Evolutionary conservation across 23 tunicate genomes (phyloP), one percentile per base, ranked within the genome.

Genomic region (Clavelina lepadiformis): DNA sequence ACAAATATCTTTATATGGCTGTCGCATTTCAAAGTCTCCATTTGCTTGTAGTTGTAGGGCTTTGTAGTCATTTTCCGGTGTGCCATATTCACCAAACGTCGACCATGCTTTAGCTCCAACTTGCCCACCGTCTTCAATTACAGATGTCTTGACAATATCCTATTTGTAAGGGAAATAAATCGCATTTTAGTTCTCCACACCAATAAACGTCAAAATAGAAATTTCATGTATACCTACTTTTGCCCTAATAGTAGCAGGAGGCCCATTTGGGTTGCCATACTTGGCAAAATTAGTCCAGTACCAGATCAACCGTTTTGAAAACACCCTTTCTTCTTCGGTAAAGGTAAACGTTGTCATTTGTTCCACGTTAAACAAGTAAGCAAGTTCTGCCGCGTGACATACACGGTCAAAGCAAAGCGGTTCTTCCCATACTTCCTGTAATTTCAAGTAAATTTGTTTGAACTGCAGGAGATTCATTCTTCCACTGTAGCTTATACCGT

Each of bases 301-400:
- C 7, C 18, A 52, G 25, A 46, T 65, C 74, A 82, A 28, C n/a
- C 80, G 81, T 11, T 73, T 34, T 28, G 89, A 51, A 31, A 82
- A 59, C 8, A 37, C 31, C 67, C 46, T 41, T 73, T 82, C 89
- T 2, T 54, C 35, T 3, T 34, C 32, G 13, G 72, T 64, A 31
- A 35, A 82, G 2, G 63, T 49, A 35, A 35, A 64, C 3, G 28
- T 55, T 25, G 80, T 82, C 54, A 82, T 31, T 13, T 56, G 36
- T 28, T 64, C 89, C 26, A 82, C 80, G 45, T 60, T 49, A 35
- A 82, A 82, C 19, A 82, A 19, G 41, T 82, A 82, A 2, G 89
- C 84, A 15, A 82, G 51, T 38, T 82, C 89, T 2, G 89, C 89
- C 5, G 89, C 81, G 32, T 82, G 91, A 47, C 91, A 82, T 20